Evolutionary conservation across 2,113 vertebrate species (phyloP), one percentile per base, ranked within the genome.

Genomic region (Vulpes ferrilata): DNA sequence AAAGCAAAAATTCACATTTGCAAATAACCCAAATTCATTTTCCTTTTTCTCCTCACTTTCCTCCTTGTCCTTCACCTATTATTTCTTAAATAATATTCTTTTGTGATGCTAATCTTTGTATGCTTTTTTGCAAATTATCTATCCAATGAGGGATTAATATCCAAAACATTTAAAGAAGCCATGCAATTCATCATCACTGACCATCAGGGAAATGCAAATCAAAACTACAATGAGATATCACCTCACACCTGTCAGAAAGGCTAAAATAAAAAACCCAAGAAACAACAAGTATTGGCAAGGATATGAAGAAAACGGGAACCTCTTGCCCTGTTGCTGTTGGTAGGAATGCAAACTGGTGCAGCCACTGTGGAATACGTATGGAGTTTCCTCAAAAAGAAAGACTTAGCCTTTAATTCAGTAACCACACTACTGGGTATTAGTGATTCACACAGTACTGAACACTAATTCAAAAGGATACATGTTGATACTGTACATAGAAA

Each of bases 21-120:
- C 87, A 91, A 91, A 90, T 55, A 67, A 35, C 27, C 10, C 43
- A 78, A 88, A 83, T 69, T 89, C 22, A 43, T 23, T 90, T 65
- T 10, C 11, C 86, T 12, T 73, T 74, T 69, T 35, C 69, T 69
- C 79, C 85, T 90, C 43, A 13, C 17, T 74, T 65, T n/a, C 10
- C 17, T 57, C 17, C 35, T 43, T 79, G 2, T 43, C 20, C 53
- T 73, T 69, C 12, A 43, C 5, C 27, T 78, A 16, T 83, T 73
- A 57, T 81, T 87, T 95, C n/a, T 55, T 76, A 94, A 84, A 71
- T 93, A 84, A 48, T 30, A 48, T 78, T 85, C 51, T 69, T 53
- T 79, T 53, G 20, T 74, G 30, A 67, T 57, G 20, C 59, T 86
- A 95, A 32, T 55, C 23, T 80, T 87, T 96, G 43, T 87, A 69